phyloP scores from a whole-genome alignment of 2,888 invertebrate genomes.

The Leptura quadrifasciata region DNA sequence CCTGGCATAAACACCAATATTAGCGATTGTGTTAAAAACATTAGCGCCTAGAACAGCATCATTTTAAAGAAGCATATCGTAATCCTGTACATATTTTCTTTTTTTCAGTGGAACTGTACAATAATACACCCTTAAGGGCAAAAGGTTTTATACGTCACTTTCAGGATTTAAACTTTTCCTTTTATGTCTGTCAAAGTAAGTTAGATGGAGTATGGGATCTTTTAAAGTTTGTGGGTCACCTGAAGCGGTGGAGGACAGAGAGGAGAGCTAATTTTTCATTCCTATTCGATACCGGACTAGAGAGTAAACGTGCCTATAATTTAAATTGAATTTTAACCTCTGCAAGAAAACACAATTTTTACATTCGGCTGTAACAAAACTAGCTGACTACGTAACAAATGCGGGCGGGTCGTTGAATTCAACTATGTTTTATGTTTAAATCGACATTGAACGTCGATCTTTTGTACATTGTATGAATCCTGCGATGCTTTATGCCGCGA shows the following conservation, averaged over 20 bases:
- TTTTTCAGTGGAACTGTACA: neutral
- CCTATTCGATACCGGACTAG: neutral
- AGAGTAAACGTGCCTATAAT: neutral
- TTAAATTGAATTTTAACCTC: neutral
- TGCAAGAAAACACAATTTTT: neutral
- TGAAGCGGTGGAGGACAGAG: conserved; percentile 2
- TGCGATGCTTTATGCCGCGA: too few relatives aligned
- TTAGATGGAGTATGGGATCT: neutral
- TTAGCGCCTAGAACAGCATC: neutral
- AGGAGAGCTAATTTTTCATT: conserved; percentile 10
- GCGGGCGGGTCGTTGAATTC: too few relatives aligned
- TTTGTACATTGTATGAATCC: too few relatives aligned
- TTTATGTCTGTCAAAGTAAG: conserved; percentile 2
- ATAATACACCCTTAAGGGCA: neutral
- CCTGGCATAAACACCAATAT: too few relatives aligned
- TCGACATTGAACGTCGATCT: too few relatives aligned
- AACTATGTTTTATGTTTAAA: too few relatives aligned
- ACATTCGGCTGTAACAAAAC: neutral
- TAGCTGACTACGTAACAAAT: neutral
- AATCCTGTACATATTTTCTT: conserved; percentile 5
- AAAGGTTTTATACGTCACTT: conserved; percentile 13
- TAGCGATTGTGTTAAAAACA: neutral
- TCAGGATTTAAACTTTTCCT: conserved; percentile 6
- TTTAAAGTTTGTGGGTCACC: conserved; percentile 28
- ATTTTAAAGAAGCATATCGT: neutral